Percentiles rank a stretch among this genome's conserved stretches.
These are phyloP conservation scores for Lithosia quadra DNA, from an alignment of 2,888 invertebrate genomes.

Conservation along the genomic window DNA sequence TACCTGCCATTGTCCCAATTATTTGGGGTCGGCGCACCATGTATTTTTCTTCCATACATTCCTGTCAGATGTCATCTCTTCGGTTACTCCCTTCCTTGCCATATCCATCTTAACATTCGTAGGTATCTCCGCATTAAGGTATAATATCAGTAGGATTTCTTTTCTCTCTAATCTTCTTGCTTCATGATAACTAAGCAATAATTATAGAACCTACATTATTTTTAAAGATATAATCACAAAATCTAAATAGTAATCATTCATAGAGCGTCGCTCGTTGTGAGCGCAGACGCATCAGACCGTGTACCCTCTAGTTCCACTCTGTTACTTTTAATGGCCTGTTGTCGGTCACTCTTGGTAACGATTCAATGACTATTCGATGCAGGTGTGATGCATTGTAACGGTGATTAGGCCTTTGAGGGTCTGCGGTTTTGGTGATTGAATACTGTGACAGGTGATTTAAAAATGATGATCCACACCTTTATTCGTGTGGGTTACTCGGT, in stretches of 20 bases:
- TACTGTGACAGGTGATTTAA: background rate
- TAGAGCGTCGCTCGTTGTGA: conserved; percentile 31
- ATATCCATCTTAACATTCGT: no score
- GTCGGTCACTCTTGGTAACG: conserved; percentile 58
- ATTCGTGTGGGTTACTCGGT: background rate
- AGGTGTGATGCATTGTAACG: conserved; percentile 18
- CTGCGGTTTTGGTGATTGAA: background rate
- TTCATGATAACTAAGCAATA: background rate
- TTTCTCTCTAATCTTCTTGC: background rate
- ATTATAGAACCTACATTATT: background rate
- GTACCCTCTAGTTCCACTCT: conserved; percentile 73
- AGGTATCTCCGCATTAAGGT: no score
- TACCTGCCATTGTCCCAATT: no score
- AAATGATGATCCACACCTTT: background rate
- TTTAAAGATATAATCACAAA: conserved; percentile 40
- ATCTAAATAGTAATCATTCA: conserved; percentile 40
- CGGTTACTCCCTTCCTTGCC: no score
- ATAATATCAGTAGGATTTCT: no score
- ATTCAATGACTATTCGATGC: conserved; percentile 27
- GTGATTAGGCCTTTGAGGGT: conserved; percentile 4
- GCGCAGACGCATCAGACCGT: conserved; percentile 71
- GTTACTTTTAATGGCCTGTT: conserved; percentile 59
- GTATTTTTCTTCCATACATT: no score
- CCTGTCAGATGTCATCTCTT: no score
- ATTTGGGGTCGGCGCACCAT: no score